Evolutionary conservation across 2,113 vertebrate species (phyloP).

Genomic region (Ploceus nigricollis): DNA sequence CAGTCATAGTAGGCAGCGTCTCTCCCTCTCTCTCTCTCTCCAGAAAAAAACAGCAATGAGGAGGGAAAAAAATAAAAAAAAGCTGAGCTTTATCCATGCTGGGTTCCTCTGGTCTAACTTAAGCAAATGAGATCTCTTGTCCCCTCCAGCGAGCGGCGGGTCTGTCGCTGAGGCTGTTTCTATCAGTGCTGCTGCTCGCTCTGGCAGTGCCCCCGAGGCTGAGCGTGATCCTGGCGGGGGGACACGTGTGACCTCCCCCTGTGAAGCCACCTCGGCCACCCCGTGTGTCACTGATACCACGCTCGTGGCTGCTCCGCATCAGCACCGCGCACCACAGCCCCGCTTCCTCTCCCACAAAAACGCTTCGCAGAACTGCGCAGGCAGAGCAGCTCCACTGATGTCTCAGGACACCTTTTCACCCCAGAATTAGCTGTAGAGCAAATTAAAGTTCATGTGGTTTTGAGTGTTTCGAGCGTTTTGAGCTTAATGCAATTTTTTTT

Average conservation of each 20-base stretch:
- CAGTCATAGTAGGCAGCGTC: neutral
- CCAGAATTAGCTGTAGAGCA: neutral
- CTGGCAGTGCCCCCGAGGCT: conserved; percentile 10
- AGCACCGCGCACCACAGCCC: neutral
- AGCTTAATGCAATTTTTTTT: neutral
- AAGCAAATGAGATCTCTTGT: conserved; percentile 51
- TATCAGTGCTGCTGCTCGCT: neutral
- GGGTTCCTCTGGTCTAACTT: conserved; percentile 24
- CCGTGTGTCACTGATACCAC: neutral
- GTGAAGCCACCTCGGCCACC: neutral
- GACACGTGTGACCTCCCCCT: neutral
- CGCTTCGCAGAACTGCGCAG: neutral
- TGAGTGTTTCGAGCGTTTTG: neutral
- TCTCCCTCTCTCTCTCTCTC: neutral
- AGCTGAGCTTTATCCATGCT: neutral
- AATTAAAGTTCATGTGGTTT: neutral
- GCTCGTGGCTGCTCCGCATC: neutral
- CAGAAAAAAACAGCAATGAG: neutral
- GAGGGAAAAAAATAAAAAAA: neutral
- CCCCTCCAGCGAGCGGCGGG: conserved; percentile 14
- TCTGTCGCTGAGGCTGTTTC: neutral
- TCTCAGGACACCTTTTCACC: neutral
- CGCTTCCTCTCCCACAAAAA: neutral
- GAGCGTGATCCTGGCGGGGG: neutral
- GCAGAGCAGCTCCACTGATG: neutral